phyloP scores from a whole-genome alignment of 2,888 invertebrate genomes.

The Epinotia brunnichana region DNA sequence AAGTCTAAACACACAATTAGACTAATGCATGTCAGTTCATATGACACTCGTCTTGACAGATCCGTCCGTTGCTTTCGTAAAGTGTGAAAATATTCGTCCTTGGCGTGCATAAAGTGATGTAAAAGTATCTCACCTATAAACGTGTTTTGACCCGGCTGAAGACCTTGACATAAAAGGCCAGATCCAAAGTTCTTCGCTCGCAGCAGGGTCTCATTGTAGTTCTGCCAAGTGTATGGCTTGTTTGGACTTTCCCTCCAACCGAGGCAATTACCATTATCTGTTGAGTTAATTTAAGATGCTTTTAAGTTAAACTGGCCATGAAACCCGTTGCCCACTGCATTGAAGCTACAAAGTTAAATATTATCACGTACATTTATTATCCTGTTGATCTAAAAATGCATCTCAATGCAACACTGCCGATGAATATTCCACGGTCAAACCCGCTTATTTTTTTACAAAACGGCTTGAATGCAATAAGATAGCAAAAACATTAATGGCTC shows the following conservation, averaged over 20 bases:
- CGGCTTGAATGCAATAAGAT: conserved; percentile 47
- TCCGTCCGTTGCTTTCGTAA: neutral
- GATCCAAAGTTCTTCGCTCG: conserved; percentile 96
- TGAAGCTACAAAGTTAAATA: conserved; percentile 41
- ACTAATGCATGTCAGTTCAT: conserved; percentile 4
- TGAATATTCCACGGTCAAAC: conserved; percentile 63
- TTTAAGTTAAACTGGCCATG: conserved; percentile 29
- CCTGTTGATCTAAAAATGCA: conserved; percentile 56
- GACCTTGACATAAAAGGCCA: conserved; percentile 92
- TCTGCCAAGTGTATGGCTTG: conserved; percentile 95
- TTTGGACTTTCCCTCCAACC: conserved; percentile 95
- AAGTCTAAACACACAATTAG: neutral
- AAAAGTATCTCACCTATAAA: conserved; percentile 87
- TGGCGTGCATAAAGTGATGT: neutral
- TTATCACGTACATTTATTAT: conserved; percentile 57
- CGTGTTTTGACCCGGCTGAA: conserved; percentile 89
- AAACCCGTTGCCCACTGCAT: conserved; percentile 33
- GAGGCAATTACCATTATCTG: conserved; percentile 95
- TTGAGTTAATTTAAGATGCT: conserved; percentile 50
- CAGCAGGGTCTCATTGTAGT: conserved; percentile 95
- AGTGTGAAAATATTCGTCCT: neutral
- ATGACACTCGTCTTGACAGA: conserved; percentile 9
- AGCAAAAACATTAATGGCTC: conserved; percentile 50
- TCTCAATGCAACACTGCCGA: conserved; percentile 46
- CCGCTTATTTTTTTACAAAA: conserved; percentile 51